A percentile compares a stretch with the other conserved stretches of the same genome.
Evolutionary conservation across 1,140 invertebrate species (phyloP).

Genomic region (Drosophila bifasciata): DNA sequence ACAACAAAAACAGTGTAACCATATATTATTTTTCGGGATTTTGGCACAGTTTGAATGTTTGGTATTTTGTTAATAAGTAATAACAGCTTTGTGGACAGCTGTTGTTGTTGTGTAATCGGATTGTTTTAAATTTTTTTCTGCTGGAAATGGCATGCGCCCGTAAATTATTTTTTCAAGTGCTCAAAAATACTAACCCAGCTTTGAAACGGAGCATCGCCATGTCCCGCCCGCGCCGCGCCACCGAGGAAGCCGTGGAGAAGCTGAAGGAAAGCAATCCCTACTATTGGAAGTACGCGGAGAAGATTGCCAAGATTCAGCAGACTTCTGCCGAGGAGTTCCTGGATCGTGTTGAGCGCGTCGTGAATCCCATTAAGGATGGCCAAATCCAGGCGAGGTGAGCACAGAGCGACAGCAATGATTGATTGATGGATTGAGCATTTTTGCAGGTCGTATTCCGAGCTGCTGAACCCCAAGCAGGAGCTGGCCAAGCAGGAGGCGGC

Average conservation of each 20-base stretch:
- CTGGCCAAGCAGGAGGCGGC: constrained; percentile 51
- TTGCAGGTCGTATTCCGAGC: constrained; percentile 73
- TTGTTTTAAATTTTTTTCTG: constrained; percentile 24
- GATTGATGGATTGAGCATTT: background rate
- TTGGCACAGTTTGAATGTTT: no score
- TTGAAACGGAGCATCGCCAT: constrained; percentile 65
- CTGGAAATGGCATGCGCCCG: constrained; percentile 59
- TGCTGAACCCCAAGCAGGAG: constrained; percentile 85
- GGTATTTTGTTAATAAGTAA: no score
- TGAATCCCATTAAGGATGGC: constrained; percentile 83
- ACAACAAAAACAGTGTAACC: no score
- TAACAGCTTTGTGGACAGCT: no score
- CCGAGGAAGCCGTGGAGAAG: constrained; percentile 77
- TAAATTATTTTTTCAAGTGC: constrained; percentile 49
- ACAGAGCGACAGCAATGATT: background rate
- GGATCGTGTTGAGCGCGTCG: constrained; percentile 87
- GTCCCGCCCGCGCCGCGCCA: constrained; percentile 66
- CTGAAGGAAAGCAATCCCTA: constrained; percentile 89
- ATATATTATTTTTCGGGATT: no score
- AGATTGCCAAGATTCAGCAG: constrained; percentile 90
- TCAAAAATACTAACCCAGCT: constrained; percentile 34
- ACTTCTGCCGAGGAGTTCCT: constrained; percentile 91
- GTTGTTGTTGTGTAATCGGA: constrained; percentile 39
- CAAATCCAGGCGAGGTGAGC: constrained; percentile 83
- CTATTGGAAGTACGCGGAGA: constrained; percentile 92